Evolutionary conservation across 30 jellyfish, hydroid and myxozoan genomes (phyloP).

Genomic region (Cassiopea andromeda): DNA sequence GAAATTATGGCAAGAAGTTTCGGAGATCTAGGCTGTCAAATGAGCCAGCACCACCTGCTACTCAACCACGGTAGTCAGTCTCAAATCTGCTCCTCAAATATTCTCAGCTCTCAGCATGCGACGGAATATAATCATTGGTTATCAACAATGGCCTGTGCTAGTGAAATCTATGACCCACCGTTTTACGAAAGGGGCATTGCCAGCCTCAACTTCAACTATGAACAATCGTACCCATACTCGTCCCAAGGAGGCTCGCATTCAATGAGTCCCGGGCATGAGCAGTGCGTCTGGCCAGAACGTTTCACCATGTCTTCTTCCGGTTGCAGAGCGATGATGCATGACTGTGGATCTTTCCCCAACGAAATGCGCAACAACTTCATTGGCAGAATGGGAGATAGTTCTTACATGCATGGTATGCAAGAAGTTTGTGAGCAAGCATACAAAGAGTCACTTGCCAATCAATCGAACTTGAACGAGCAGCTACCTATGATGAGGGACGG

Average conservation of each 20-base stretch:
- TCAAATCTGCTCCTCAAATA: conserved; percentile 56
- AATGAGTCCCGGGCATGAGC: conserved; percentile 21
- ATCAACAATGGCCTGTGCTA: conserved; percentile 47
- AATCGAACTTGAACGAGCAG: background rate
- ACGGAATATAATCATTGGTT: conserved; percentile 39
- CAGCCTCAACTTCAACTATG: conserved; percentile 19
- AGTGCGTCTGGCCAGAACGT: conserved; percentile 5
- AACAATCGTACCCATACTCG: conserved; percentile 4
- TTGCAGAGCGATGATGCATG: background rate
- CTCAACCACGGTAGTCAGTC: conserved; percentile 26
- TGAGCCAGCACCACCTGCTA: conserved; percentile 48
- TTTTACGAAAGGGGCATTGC: conserved; percentile 11
- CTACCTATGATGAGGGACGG: background rate
- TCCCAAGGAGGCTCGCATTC: background rate
- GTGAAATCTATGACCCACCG: conserved; percentile 15
- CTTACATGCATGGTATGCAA: conserved; percentile 5
- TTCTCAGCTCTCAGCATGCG: conserved; percentile 11
- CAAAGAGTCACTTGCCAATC: background rate
- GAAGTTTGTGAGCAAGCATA: background rate
- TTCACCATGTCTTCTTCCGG: conserved; percentile 1
- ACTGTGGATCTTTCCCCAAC: background rate
- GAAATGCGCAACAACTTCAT: background rate
- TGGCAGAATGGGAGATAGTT: background rate
- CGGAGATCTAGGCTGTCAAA: conserved; percentile 53
- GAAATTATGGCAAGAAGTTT: conserved; percentile 8